Conservation (phyloP, 2,888 invertebrate species). For the Physocephala rufipes region DNA sequence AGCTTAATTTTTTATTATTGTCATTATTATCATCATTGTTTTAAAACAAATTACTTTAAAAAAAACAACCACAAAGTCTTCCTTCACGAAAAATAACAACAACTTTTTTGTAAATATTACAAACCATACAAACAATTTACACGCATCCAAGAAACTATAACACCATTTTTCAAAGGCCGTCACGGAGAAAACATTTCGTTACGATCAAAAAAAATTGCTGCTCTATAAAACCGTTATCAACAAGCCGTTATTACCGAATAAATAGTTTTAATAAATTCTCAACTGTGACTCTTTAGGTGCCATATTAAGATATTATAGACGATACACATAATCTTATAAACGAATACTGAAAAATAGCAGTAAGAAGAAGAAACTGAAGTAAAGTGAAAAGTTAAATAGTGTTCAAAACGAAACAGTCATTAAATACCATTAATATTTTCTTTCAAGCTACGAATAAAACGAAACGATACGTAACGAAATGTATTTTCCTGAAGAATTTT, state of each 20-base stretch:
- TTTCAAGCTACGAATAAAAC: conserved; percentile 1
- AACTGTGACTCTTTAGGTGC: conserved; percentile 40
- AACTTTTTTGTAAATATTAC: too few species aligned
- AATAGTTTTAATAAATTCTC: conserved; percentile 25
- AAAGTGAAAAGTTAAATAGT: conserved; percentile 15
- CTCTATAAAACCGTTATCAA: neutral
- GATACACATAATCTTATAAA: conserved; percentile 7
- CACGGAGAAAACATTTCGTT: conserved; percentile 13
- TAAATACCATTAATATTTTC: neutral
- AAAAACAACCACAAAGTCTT: conserved; percentile 7
- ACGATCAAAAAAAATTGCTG: neutral
- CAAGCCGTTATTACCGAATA: neutral
- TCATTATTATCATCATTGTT: conserved; percentile 2
- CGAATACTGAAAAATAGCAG: neutral
- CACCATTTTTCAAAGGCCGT: neutral
- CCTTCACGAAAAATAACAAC: neutral
- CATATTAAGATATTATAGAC: conserved; percentile 34
- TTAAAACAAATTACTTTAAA: conserved; percentile 25
- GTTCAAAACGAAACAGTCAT: conserved; percentile 12
- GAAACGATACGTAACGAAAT: neutral
- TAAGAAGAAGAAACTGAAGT: neutral
- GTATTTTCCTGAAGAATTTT: neutral
- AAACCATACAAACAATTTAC: conserved; percentile 15
- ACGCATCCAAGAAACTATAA: neutral
- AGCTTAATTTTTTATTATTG: conserved; percentile 4